Evolutionary conservation across 2,113 vertebrate species (phyloP).

Genomic region (Seriola dumerili): DNA sequence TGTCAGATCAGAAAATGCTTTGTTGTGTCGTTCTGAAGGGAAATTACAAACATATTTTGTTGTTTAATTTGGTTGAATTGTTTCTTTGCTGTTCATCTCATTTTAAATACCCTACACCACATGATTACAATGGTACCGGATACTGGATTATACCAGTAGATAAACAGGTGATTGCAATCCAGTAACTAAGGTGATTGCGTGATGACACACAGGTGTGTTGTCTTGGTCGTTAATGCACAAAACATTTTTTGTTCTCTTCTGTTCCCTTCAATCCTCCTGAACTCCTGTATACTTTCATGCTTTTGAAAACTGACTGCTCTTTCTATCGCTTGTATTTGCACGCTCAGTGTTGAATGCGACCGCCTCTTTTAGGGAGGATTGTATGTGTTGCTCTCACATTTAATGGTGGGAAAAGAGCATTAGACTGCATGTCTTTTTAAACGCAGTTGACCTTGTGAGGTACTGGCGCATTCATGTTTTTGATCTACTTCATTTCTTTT

Average conservation of each 20-base stretch:
- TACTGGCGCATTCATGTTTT: background rate
- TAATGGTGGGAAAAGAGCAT: conserved; percentile 18
- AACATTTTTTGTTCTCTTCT: background rate
- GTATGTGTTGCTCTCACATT: conserved; percentile 30
- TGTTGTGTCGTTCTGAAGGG: background rate
- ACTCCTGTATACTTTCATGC: background rate
- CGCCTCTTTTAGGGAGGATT: conserved; percentile 10
- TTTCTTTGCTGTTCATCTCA: background rate
- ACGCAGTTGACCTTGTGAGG: conserved; percentile 13
- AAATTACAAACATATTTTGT: background rate
- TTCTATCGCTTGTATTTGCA: conserved; percentile 1
- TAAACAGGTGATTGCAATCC: background rate
- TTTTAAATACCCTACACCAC: background rate
- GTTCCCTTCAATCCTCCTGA: background rate
- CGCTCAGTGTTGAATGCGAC: background rate
- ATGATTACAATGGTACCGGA: background rate
- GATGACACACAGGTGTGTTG: background rate
- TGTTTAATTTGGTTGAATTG: too few species aligned
- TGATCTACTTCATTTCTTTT: background rate
- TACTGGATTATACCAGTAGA: background rate
- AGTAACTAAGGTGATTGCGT: background rate
- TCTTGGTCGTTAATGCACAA: background rate
- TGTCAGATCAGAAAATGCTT: background rate
- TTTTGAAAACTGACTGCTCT: background rate
- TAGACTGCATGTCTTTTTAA: background rate